Evolutionary conservation across 2,113 vertebrate species (phyloP), one percentile per base, ranked within the genome.

Genomic region (Centropus unirufus): DNA sequence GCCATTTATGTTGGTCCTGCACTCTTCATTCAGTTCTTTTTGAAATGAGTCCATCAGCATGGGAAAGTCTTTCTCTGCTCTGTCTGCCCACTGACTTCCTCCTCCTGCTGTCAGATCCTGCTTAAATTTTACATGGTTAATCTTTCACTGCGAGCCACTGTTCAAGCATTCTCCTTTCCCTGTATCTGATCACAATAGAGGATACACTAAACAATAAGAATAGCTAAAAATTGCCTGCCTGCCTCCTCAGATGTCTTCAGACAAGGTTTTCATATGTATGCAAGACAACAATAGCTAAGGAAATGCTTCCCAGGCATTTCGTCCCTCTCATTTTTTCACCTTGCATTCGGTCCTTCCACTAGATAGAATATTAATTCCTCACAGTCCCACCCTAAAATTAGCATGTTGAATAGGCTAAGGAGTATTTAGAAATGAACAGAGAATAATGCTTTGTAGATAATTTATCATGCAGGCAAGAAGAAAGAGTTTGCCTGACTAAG

Each of bases 361-460:
- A 77, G 34, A 76, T 9, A 78, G 79, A 68, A 77, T 75, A 94
- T 81, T 86, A 94, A 86, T 90, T 81, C 64, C 44, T 90, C 12
- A 59, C 23, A 75, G 47, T 81, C 57, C 52, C 27, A 81, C 74
- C 78, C 55, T 87, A 82, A 94, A 93, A 92, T 91, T 92, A 94
- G 66, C 69, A 82, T 84, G 92, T 85, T 89, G 92, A 95, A 77
- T 88, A 95, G 93, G 79, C 68, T 83, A 92, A 87, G 85, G 64
- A 96, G 54, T 95, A 46, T 94, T 96, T 94, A 88, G 85, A 90
- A 93, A 81, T 32, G 75, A 90, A n/a, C 73, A 83, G 85, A 96
- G 92, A 93, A 79, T 51, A 77, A 96, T 61, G 68, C 30, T 92
- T 63, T 90, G 61, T 62, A 85, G 84, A 73, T 91, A 91, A 95